Conservation (phyloP, 2,888 invertebrate genomes). For the Hoplodrina ambigua region DNA sequence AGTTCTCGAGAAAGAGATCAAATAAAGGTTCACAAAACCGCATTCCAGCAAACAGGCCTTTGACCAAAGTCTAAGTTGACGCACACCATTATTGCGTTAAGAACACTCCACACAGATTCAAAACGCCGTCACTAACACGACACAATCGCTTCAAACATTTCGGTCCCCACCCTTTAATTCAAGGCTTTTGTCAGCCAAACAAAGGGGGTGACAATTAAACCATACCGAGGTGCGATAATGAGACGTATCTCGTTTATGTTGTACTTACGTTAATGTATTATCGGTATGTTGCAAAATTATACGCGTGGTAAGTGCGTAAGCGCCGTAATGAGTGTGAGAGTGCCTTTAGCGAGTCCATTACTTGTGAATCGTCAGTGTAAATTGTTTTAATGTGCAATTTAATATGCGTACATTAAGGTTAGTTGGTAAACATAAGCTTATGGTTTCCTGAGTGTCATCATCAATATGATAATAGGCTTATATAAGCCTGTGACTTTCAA, state of each 20-base stretch:
- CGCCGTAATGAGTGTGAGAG: constrained; percentile 14
- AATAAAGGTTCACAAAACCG: background rate
- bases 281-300: constrained; percentile 41
- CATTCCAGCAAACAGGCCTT: background rate
- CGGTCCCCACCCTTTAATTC: constrained; percentile 53
- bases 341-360: constrained; percentile 21
- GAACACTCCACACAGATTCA: constrained; percentile 21
- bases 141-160: constrained; percentile 60
- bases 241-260: constrained; percentile 64
- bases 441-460: background rate
- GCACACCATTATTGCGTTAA: constrained; percentile 15
- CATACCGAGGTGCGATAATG: constrained; percentile 70
- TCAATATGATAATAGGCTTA: background rate
- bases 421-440: background rate
- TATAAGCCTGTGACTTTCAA: too few relatives aligned
- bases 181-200: constrained; percentile 69
- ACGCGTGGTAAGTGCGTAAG: constrained; percentile 8
- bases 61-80: constrained; percentile 2
- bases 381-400: constrained; percentile 3
- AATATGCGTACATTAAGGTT: background rate
- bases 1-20: background rate
- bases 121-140: constrained; percentile 31
- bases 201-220: constrained; percentile 72
- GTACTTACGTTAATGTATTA: constrained; percentile 52
- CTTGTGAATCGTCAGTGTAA: constrained; percentile 6